These are phyloP conservation scores for Drosophila lini DNA, from an alignment of 1,140 invertebrate species.

Conservation along the genomic window DNA sequence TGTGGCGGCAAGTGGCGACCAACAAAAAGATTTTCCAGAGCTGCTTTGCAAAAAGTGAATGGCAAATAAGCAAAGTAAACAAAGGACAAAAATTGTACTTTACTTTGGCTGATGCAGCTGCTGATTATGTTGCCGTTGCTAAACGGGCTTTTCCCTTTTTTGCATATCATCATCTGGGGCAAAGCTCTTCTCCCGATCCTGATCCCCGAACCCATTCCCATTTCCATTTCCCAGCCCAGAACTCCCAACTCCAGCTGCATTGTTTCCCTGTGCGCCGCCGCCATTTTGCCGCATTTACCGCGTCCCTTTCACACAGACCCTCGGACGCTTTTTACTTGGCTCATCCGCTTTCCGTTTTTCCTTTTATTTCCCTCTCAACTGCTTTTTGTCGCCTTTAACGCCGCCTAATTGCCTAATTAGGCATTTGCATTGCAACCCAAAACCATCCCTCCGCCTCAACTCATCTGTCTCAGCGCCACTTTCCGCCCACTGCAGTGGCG, in stretches of 20 bases:
- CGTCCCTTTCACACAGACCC: constrained; percentile 1
- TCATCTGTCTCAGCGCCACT: constrained; percentile 9
- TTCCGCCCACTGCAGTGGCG: background rate
- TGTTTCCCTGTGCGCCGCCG: constrained; percentile 54
- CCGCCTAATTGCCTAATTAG: constrained; percentile 80
- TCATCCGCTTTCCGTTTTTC: constrained; percentile 38
- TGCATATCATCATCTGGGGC: constrained; percentile 59
- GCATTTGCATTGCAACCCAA: constrained; percentile 59
- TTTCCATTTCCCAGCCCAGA: constrained; percentile 2
- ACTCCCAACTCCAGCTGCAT: constrained; percentile 50
- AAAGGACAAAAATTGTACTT: constrained; percentile 65
- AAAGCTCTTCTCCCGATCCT: constrained; percentile 14
- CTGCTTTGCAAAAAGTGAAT: constrained; percentile 41
- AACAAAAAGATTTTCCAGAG: constrained; percentile 50
- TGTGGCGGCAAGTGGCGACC: constrained; percentile 67
- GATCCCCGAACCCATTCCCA: constrained; percentile 14
- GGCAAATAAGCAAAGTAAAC: constrained; percentile 64
- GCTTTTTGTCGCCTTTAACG: constrained; percentile 74
- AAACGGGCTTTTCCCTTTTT: constrained; percentile 72
- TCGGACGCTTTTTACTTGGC: constrained; percentile 13
- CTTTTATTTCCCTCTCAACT: constrained; percentile 11
- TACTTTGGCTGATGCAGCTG: constrained; percentile 21
- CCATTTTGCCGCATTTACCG: constrained; percentile 58
- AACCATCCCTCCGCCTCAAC: constrained; percentile 11
- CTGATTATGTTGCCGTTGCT: constrained; percentile 56